Conservation (phyloP, 92 coral and sea anemone species). For the Umimayanthus chanpuru region DNA sequence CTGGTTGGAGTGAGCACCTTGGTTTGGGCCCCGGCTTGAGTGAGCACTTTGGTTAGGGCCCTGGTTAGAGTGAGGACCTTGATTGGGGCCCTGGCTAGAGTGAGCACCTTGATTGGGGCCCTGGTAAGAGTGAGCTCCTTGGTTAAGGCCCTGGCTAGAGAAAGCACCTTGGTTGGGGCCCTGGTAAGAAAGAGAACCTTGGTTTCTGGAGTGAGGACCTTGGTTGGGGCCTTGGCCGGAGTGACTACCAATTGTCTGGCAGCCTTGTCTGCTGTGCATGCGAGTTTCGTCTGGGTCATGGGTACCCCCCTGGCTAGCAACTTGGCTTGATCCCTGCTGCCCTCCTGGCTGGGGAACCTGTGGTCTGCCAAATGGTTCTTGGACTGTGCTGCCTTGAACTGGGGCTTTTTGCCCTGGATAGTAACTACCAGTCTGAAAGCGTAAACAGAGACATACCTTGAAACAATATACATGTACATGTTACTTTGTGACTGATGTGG, state of each 20-base stretch:
- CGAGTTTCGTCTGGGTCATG: conserved; percentile 9
- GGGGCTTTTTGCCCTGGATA: not conserved
- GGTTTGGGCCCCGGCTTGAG: not conserved
- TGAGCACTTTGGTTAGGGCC: conserved; percentile 14
- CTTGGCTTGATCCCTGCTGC: conserved; percentile 17
- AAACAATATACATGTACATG: no score
- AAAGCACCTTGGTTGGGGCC: not conserved
- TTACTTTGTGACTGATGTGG: no score
- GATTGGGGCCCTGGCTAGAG: not conserved
- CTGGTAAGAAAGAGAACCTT: conserved; percentile 11
- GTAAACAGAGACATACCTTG: not conserved
- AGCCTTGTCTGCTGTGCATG: not conserved
- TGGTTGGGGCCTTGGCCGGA: conserved; percentile 16
- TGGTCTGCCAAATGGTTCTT: conserved; percentile 20
- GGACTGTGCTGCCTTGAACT: not conserved
- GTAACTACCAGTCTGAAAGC: conserved; percentile 12
- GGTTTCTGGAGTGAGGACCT: not conserved
- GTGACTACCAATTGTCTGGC: conserved; percentile 5
- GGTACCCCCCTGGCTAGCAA: conserved; percentile 1
- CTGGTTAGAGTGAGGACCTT: conserved; percentile 19
- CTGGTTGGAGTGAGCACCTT: conserved; percentile 28
- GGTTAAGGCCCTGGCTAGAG: conserved; percentile 18
- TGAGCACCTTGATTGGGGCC: conserved; percentile 17
- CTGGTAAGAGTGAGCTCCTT: conserved; percentile 22
- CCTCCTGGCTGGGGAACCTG: conserved; percentile 9